phyloP scores from a whole-genome alignment of 2,797 vertebrate genomes.

The Melanogrammus aeglefinus region DNA sequence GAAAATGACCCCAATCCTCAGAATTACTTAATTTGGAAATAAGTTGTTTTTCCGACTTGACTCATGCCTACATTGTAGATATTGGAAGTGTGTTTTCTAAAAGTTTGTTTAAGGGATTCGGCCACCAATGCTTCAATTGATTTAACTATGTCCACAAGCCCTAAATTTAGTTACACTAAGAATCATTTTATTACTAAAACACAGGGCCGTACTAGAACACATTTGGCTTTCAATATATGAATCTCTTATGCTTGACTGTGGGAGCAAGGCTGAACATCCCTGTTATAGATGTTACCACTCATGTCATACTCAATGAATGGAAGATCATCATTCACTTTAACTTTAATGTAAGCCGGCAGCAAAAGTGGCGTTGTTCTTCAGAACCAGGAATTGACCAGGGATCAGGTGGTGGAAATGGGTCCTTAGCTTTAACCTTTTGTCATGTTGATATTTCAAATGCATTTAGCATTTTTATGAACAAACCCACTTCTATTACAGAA shows the following conservation, averaged over 20 bases:
- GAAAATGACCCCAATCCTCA: neutral
- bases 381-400: neutral
- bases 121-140: conserved; percentile 8
- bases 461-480: neutral
- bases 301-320: neutral
- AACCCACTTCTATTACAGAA: neutral
- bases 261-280: neutral
- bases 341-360: neutral
- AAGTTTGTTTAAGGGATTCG: conserved; percentile 5
- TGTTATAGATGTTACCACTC: neutral
- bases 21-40: neutral
- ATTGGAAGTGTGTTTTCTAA: no score
- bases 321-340: neutral
- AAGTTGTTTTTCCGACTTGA: neutral
- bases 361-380: neutral
- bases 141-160: conserved; percentile 29
- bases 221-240: neutral
- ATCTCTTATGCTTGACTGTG: neutral
- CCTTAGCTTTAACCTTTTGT: neutral
- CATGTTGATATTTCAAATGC: neutral
- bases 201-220: neutral
- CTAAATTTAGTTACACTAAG: conserved; percentile 29
- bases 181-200: conserved; percentile 9
- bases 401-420: neutral
- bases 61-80: no score